A percentile compares a stretch with the other conserved stretches of the same genome.
phyloP scores from a whole-genome alignment of 2,113 vertebrate genomes.

The Phalacrocorax brasilianus region DNA sequence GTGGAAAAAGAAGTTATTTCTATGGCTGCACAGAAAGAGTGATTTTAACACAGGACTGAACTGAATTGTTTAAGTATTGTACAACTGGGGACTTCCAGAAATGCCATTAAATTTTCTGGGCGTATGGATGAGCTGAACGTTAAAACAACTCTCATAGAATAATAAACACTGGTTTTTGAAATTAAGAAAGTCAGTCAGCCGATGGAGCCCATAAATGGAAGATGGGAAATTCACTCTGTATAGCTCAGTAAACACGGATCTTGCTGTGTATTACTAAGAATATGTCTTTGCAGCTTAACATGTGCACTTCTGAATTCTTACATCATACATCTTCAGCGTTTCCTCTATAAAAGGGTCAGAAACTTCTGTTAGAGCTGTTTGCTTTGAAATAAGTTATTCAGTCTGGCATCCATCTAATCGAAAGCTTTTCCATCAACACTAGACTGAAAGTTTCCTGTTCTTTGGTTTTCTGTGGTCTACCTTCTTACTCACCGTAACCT shows the following conservation, averaged over 20 bases:
- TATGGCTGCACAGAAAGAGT: not conserved
- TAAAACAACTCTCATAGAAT: not conserved
- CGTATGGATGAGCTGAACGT: not conserved
- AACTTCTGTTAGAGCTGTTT: conserved; percentile 44
- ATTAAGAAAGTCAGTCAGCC: not conserved
- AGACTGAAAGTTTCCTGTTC: conserved; percentile 39
- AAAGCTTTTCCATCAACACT: conserved; percentile 37
- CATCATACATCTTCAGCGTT: conserved; percentile 43
- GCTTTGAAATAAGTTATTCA: conserved; percentile 59
- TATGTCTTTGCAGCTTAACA: not conserved
- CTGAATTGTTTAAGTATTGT: not conserved
- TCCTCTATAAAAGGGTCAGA: conserved; percentile 42
- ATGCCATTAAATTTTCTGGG: not conserved
- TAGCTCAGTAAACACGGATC: conserved; percentile 16
- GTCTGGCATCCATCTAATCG: conserved; percentile 28
- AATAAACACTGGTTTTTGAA: not conserved
- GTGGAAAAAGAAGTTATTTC: not conserved
- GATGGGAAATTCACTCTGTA: not conserved
- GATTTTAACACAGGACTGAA: not conserved
- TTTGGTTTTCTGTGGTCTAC: conserved; percentile 35
- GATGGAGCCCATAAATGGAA: not conserved
- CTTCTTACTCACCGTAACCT: conserved; percentile 41
- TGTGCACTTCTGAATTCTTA: conserved; percentile 22
- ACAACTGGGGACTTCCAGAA: not conserved
- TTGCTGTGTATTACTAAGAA: conserved; percentile 32